Percentiles rank a stretch among this genome's conserved stretches.
Conservation (phyloP, 2,113 vertebrate species). For the Muntiacus reevesi region DNA sequence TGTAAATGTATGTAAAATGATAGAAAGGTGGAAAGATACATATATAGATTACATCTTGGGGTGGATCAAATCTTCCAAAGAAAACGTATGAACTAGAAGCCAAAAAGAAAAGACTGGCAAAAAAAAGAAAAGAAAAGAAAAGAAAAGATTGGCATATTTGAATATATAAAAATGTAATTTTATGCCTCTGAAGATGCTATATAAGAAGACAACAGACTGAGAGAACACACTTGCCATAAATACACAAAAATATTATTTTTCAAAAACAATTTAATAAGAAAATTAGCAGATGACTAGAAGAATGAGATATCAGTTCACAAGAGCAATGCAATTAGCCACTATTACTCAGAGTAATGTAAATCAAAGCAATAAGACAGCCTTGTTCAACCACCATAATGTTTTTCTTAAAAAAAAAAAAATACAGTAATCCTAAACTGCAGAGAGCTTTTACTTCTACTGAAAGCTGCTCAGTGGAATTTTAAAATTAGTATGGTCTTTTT, state of each 20-base stretch:
- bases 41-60: not conserved
- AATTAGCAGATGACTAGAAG: not conserved
- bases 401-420: not conserved
- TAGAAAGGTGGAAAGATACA: not conserved
- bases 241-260: not conserved
- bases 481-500: rapidly evolving
- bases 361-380: not conserved
- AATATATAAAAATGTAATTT: not conserved
- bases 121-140: not conserved
- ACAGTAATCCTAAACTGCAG: not conserved
- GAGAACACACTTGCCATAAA: not conserved
- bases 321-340: not conserved
- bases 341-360: not conserved
- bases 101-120: not conserved
- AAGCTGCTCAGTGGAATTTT: not conserved
- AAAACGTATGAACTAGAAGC: not conserved
- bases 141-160: not conserved
- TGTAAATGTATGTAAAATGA: not conserved
- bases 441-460: not conserved
- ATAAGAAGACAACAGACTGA: not conserved
- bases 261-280: not conserved
- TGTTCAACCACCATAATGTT: not conserved
- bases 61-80: not conserved
- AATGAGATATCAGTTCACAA: not conserved
- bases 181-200: not conserved